Conservation (phyloP, 2,797 vertebrate genomes). For the Eleutherodactylus coqui region DNA sequence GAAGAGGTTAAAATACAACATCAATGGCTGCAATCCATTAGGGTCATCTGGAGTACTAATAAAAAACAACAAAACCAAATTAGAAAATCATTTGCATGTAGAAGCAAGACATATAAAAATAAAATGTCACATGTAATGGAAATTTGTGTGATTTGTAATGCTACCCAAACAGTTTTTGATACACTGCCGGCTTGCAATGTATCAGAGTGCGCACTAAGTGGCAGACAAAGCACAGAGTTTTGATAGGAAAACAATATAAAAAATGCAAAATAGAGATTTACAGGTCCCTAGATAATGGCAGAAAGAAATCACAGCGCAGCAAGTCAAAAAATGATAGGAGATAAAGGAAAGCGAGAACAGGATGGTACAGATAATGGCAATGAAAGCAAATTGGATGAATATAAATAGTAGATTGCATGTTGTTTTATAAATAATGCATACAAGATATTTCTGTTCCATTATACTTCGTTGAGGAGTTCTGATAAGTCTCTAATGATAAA, state of each 20-base stretch:
- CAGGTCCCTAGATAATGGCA: background rate
- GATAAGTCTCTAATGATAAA: too few species aligned
- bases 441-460: background rate
- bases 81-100: too few species aligned
- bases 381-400: background rate
- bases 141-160: too few species aligned
- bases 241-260: background rate
- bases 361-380: background rate
- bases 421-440: background rate
- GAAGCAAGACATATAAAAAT: too few species aligned
- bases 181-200: background rate
- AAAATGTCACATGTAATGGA: too few species aligned
- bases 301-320: background rate
- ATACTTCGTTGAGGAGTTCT: background rate
- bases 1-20: too few species aligned
- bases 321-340: background rate
- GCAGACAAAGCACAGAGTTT: background rate
- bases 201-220: conserved; percentile 1
- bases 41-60: too few species aligned
- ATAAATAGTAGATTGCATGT: too few species aligned
- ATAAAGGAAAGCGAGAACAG: background rate
- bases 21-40: too few species aligned
- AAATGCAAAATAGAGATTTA: background rate
- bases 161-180: background rate
- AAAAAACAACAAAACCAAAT: too few species aligned